Evolutionary conservation across 1,140 invertebrate species (phyloP).

Genomic region (Geopemphigus sp.): DNA sequence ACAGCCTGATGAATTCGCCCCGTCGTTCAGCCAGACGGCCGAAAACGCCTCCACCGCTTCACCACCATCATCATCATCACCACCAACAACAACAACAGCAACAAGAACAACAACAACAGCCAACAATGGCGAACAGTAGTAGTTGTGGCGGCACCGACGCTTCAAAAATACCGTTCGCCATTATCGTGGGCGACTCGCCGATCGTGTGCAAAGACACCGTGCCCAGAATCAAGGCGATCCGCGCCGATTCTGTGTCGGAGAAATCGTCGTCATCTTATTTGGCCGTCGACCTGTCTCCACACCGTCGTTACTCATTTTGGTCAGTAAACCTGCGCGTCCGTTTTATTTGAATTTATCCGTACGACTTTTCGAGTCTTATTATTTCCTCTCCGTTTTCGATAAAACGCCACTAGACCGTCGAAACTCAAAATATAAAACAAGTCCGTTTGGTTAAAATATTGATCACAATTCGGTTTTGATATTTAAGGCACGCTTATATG

Average conservation of each 20-base stretch:
- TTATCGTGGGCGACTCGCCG: slow-evolving; percentile 44
- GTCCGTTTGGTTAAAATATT: too few species aligned
- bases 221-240: slow-evolving; percentile 52
- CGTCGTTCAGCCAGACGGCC: neutral
- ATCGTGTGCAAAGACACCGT: slow-evolving; percentile 35
- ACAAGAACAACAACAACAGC: slow-evolving; percentile 8
- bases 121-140: neutral
- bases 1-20: slow-evolving; percentile 19
- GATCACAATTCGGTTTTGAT: too few species aligned
- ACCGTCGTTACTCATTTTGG: slow-evolving; percentile 61
- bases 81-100: slow-evolving; percentile 21
- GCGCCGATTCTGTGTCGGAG: slow-evolving; percentile 53
- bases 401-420: too few species aligned
- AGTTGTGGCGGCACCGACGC: neutral
- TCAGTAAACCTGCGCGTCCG: slow-evolving; percentile 54
- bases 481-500: too few species aligned
- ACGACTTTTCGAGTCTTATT: too few species aligned
- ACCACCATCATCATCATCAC: neutral
- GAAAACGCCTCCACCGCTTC: slow-evolving; percentile 9
- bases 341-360: too few species aligned
- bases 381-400: too few species aligned
- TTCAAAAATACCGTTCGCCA: slow-evolving; percentile 28
- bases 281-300: slow-evolving; percentile 55
- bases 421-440: too few species aligned
- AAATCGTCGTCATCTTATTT: slow-evolving; percentile 53